Evolutionary conservation across 2,888 invertebrate genomes (phyloP).

Genomic region (Eupithecia subumbrata): DNA sequence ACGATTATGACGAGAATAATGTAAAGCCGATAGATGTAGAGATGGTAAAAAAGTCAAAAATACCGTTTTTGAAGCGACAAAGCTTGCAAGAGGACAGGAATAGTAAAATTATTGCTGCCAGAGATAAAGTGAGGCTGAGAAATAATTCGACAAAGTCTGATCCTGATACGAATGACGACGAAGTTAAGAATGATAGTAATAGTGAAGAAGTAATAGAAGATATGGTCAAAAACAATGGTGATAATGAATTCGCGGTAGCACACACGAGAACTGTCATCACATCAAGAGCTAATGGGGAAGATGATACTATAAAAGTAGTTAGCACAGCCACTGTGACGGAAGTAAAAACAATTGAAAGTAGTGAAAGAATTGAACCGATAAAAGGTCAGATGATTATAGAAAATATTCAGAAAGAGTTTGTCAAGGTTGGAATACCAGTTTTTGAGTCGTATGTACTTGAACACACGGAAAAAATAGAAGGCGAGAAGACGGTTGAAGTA

Average conservation of each 20-base stretch:
- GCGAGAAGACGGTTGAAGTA: slow-evolving; percentile 31
- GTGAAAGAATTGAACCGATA: slow-evolving; percentile 25
- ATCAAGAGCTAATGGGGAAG: slow-evolving; percentile 27
- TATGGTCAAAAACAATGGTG: not conserved
- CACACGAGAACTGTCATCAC: slow-evolving; percentile 27
- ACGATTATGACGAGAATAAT: slow-evolving; percentile 68
- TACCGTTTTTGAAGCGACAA: slow-evolving; percentile 64
- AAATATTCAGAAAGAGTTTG: slow-evolving; percentile 38
- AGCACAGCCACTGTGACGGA: slow-evolving; percentile 33
- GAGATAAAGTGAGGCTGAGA: slow-evolving; percentile 40
- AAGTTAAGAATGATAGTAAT: slow-evolving; percentile 20
- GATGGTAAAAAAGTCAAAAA: slow-evolving; percentile 59
- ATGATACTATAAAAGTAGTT: slow-evolving; percentile 31
- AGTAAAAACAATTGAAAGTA: slow-evolving; percentile 23
- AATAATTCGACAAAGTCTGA: slow-evolving; percentile 33
- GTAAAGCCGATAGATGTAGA: slow-evolving; percentile 52
- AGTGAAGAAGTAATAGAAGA: not conserved
- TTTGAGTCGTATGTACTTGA: slow-evolving; percentile 37
- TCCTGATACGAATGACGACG: slow-evolving; percentile 26
- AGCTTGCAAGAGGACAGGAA: slow-evolving; percentile 55
- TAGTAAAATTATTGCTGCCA: slow-evolving; percentile 43
- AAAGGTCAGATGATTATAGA: slow-evolving; percentile 38
- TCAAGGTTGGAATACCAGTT: slow-evolving; percentile 43
- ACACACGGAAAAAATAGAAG: slow-evolving; percentile 29
- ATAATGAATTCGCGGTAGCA: not conserved